These are phyloP conservation scores for Chloromyia formosa DNA, from an alignment of 2,888 invertebrate species.

Conservation along the genomic window DNA sequence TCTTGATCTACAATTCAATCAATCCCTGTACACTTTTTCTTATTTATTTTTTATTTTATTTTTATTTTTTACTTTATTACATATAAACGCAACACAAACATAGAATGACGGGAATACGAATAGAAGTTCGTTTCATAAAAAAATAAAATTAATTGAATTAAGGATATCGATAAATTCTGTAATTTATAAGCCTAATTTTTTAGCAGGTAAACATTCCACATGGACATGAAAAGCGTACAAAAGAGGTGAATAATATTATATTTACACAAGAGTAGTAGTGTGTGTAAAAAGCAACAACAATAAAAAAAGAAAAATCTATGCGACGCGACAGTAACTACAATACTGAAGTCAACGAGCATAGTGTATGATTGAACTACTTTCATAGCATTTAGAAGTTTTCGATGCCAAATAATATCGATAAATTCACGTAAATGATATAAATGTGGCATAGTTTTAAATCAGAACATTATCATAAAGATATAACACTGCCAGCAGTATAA, in stretches of 20 bases:
- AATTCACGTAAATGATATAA: too few species aligned
- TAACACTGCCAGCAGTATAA: too few species aligned
- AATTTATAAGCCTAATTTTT: neutral
- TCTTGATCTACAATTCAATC: too few species aligned
- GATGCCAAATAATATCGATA: neutral
- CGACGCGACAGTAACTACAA: too few species aligned
- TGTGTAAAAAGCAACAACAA: neutral
- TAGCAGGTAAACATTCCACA: constrained; percentile 41
- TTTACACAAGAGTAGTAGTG: neutral
- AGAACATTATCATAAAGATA: too few species aligned
- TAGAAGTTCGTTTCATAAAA: neutral
- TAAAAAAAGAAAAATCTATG: too few species aligned
- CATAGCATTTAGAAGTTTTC: neutral
- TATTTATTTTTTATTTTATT: neutral
- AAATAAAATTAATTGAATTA: neutral
- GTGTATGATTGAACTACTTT: neutral
- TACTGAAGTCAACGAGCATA: neutral
- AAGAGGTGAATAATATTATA: constrained; percentile 38
- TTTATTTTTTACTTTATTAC: constrained; percentile 46
- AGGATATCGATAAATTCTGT: neutral
- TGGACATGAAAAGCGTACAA: constrained; percentile 16
- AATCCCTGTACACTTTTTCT: constrained; percentile 23
- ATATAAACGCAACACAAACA: constrained; percentile 36
- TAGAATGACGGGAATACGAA: constrained; percentile 38
- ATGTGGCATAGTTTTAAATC: too few species aligned